Conservation (phyloP, 2,113 vertebrate genomes). For the Orcinus orca region DNA sequence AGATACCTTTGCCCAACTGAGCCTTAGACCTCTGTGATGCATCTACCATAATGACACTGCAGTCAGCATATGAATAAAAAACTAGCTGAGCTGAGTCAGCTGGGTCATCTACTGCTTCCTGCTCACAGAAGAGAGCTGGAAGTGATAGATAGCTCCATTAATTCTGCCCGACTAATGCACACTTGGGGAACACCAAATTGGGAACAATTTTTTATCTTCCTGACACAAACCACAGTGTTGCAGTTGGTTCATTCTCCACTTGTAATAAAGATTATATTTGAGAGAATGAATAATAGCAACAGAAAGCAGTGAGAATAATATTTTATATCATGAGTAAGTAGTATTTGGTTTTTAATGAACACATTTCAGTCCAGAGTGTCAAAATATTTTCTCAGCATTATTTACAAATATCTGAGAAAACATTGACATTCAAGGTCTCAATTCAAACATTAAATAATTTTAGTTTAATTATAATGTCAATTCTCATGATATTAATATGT, state of each 20-base stretch:
- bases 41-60: neutral
- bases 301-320: slow-evolving; percentile 40
- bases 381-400: slow-evolving; percentile 66
- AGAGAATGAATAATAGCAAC: slow-evolving; percentile 6
- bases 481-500: neutral
- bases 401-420: slow-evolving; percentile 50
- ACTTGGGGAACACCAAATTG: slow-evolving; percentile 56
- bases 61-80: slow-evolving; percentile 49
- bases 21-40: neutral
- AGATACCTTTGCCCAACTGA: neutral
- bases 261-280: slow-evolving; percentile 31
- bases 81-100: slow-evolving; percentile 48
- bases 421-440: neutral
- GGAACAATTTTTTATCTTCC: slow-evolving; percentile 22
- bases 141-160: slow-evolving; percentile 66
- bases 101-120: slow-evolving; percentile 24
- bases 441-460: neutral
- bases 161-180: slow-evolving; percentile 50
- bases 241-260: slow-evolving; percentile 2
- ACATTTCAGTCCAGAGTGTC: slow-evolving; percentile 40
- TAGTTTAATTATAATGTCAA: neutral
- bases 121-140: slow-evolving; percentile 40
- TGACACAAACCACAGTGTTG: slow-evolving; percentile 6
- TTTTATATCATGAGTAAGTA: neutral
- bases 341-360: slow-evolving; percentile 47